Base-by-base conservation (phyloP, 2,797 vertebrate genomes). In the Garrulus glandarius region DNA sequence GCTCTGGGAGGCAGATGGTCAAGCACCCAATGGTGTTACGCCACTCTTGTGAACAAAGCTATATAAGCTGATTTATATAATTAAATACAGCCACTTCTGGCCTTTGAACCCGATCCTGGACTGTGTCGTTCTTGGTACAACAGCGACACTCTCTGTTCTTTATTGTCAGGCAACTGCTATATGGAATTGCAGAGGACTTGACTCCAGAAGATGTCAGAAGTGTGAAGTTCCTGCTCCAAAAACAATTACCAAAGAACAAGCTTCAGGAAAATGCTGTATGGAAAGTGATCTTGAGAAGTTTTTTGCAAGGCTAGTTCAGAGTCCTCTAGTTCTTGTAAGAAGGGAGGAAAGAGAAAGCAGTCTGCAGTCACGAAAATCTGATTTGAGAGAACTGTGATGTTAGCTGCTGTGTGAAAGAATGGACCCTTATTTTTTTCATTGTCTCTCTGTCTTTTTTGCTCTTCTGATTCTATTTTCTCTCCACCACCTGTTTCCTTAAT, bases 251-350 rank as follows among this genome's bases (percentile, higher is more conserved):
- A 29, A 91, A 87, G 83, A 95, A 60, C 59, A 96, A 82, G 41
- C 84, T 96, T n/a, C 96, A 83, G 68, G 93, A 94, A 44, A 72
- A 96, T 43, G 36, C 74, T 69, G 97, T 97, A 97, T 78, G 96
- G 39, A 84, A 70, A 96, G 20, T 78, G 23, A 84, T 68, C 13
- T 80, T 16, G 24, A 43, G 70, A 84, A 50, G 14, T 77, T 78
- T 81, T 57, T 83, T 80, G 57, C 32, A 92, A 80, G 49, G 59
- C 63, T 95, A 59, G 18, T 86, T 95, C 34, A 72, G 39, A 63
- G 34, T 74, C 43, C 77, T 32, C 19, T 91, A 68, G 36, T 70
- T 71, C 46, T 89, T 87, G 4, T 77, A 78, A 52, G 37, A 89
- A 59, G 12, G 32, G 34, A 91, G 41, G 16, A 81, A 84, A 77